A percentile compares a stretch with the other conserved stretches of the same genome.
These are phyloP conservation scores for Copidosoma floridanum DNA, from an alignment of 1,140 invertebrate species.

Conservation along the genomic window DNA sequence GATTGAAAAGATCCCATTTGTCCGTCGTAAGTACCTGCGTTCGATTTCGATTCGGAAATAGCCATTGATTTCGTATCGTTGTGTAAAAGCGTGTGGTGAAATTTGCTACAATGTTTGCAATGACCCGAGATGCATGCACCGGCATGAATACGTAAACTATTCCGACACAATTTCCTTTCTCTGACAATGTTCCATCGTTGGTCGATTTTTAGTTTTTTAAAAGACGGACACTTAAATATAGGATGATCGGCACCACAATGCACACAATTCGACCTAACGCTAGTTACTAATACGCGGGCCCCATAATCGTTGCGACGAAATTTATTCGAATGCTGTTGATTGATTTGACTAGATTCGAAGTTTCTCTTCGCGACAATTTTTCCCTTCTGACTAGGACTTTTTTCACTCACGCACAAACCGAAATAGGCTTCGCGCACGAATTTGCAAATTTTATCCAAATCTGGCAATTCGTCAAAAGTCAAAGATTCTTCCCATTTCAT, in stretches of 20 bases:
- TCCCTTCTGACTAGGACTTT: too few species aligned
- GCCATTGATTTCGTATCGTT: background rate
- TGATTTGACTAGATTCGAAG: background rate
- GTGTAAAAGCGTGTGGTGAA: background rate
- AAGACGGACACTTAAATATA: background rate
- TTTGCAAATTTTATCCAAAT: conserved; percentile 16
- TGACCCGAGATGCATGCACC: background rate
- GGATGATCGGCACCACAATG: background rate
- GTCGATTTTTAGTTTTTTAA: background rate
- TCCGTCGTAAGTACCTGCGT: background rate
- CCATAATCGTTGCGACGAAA: background rate
- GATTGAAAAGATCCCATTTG: background rate
- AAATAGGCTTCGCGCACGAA: background rate
- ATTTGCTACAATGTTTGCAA: background rate
- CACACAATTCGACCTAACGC: background rate
- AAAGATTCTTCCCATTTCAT: conserved; percentile 28
- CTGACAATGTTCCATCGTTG: background rate
- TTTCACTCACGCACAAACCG: background rate
- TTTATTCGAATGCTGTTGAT: too few species aligned
- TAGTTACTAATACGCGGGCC: background rate
- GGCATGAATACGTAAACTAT: background rate
- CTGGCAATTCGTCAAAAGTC: conserved; percentile 5
- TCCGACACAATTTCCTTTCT: background rate
- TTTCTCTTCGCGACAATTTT: background rate
- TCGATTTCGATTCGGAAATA: background rate